phyloP scores from a whole-genome alignment of 2,888 invertebrate species.

The Myopa testacea region DNA sequence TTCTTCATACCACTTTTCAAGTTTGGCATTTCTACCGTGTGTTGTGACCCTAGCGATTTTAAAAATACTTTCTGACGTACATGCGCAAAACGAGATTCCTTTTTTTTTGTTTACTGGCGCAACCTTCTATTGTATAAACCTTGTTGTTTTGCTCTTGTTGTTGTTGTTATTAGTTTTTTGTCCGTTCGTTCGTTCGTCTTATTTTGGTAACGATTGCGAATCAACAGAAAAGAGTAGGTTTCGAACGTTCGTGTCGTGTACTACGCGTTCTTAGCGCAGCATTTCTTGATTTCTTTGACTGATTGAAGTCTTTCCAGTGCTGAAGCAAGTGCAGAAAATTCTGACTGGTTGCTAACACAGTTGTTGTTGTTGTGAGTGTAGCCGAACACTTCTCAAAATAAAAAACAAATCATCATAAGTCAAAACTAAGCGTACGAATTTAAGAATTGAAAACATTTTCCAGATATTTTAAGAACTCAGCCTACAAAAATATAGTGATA shows the following conservation, averaged over 20 bases:
- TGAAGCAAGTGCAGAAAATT: constrained; percentile 26
- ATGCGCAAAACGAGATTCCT: no score
- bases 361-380: constrained; percentile 43
- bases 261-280: constrained; percentile 19
- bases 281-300: constrained; percentile 11
- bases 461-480: neutral
- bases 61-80: no score
- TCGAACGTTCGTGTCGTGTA: constrained; percentile 35
- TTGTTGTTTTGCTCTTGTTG: no score
- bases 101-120: no score
- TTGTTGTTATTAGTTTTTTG: neutral
- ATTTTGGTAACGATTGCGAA: neutral
- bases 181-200: neutral
- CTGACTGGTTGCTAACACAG: constrained; percentile 1
- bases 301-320: constrained; percentile 7
- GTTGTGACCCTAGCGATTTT: no score
- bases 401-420: neutral
- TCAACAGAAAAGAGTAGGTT: constrained; percentile 12
- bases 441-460: neutral
- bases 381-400: constrained; percentile 8
- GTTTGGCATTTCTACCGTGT: no score
- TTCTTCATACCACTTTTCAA: no score
- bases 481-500: constrained; percentile 17
- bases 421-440: constrained; percentile 11
- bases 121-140: no score